Evolutionary conservation across 2,888 invertebrate genomes (phyloP), one percentile per base, ranked within the genome.

Genomic region (Drosophila subsilvestris): DNA sequence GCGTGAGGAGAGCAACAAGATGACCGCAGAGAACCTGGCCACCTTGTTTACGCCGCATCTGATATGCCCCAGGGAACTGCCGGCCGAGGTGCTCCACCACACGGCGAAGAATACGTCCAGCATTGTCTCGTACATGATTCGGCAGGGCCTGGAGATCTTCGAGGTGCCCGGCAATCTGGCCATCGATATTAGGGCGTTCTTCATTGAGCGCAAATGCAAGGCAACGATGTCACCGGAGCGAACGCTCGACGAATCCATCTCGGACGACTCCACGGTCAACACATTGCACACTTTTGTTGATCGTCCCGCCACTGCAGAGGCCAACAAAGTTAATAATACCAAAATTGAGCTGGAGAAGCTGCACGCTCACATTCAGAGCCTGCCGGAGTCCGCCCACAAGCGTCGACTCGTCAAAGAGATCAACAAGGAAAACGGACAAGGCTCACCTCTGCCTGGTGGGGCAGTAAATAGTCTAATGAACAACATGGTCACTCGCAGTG

Each of bases 271-370:
- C 44, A 96, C 96, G 32, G 97, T 96, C 25, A 96, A 95, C 91
- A 98, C 98, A 2, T 96, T 97, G n/a, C 97, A 97, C 90, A 96
- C 96, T 75, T 98, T 98, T 92, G 96, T 97, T 56, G 97, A 98
- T 92, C 95, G 97, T 0, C 95, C 95, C 71, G 94, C 96, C 32
- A 96, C 97, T 0, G 94, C 95, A 1, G 95, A 95, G 56, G 97
- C 96, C 74, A 94, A 94, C 14, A 93, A 94, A 2, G 74, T 83
- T 2, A 96, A 96, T 90, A 95, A 96, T 2, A 97, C 97, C 0
- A 97, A 97, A 90, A 95, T 96, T 0, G 97, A 97, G 63, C 93
- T 98, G 3, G 98, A 98, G 1, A 96, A 97, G 86, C 93, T 98
- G 0, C 98, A 98, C 91, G 98, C 98, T 1, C 96, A 98, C 89